Evolutionary conservation across 92 coral and sea anemone species (phyloP).

Genomic region (Porites lobata): DNA sequence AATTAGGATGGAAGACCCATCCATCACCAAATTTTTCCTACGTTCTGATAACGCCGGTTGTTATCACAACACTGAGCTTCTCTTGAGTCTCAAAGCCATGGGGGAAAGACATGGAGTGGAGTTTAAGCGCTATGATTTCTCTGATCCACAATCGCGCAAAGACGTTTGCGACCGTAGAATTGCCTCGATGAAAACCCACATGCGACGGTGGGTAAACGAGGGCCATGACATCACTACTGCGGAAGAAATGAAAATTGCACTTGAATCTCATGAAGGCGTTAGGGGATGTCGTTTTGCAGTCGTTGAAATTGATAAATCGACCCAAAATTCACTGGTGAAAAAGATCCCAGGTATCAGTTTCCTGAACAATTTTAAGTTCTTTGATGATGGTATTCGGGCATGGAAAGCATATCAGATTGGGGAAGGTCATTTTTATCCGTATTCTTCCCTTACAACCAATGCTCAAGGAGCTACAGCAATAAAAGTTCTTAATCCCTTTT

Average conservation of each 20-base stretch:
- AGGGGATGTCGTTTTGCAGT: too few relatives aligned
- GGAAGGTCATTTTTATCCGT: too few relatives aligned
- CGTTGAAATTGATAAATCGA: too few relatives aligned
- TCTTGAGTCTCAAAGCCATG: background rate
- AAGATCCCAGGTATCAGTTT: too few relatives aligned
- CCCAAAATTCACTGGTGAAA: too few relatives aligned
- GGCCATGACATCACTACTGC: slow-evolving; percentile 14
- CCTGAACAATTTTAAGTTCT: too few relatives aligned
- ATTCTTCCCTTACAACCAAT: too few relatives aligned
- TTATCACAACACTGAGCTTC: slow-evolving; percentile 39
- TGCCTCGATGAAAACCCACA: too few relatives aligned
- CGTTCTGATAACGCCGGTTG: slow-evolving; percentile 36
- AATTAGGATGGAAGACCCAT: slow-evolving; percentile 22
- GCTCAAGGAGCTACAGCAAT: too few relatives aligned
- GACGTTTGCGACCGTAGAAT: background rate
- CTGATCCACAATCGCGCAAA: background rate
- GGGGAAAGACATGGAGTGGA: slow-evolving; percentile 1
- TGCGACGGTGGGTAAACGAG: slow-evolving; percentile 1
- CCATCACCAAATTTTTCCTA: slow-evolving; percentile 31
- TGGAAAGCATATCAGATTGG: too few relatives aligned
- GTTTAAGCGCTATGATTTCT: background rate
- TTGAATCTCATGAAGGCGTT: slow-evolving; percentile 7
- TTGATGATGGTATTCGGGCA: too few relatives aligned
- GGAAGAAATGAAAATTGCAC: slow-evolving; percentile 3
- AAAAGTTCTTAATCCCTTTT: too few relatives aligned